These are phyloP conservation scores for Meteorus sp. DNA, from an alignment of 1,140 invertebrate species.

Conservation along the genomic window DNA sequence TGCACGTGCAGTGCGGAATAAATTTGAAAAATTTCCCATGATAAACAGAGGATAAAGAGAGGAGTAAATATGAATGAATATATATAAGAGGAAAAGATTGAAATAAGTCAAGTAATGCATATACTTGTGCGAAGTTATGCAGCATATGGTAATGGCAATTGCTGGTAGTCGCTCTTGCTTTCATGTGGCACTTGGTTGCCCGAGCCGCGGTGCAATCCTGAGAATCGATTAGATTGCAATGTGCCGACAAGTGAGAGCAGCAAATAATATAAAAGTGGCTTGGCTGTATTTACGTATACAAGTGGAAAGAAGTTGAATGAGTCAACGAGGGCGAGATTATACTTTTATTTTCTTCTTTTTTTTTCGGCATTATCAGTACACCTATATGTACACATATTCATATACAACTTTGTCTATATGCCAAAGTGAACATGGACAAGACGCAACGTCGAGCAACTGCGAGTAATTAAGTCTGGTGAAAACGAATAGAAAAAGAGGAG, in stretches of 20 bases:
- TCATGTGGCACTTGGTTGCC: slow-evolving; percentile 19
- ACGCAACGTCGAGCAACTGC: not conserved
- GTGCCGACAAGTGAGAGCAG: slow-evolving; percentile 16
- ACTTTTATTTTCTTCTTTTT: no score
- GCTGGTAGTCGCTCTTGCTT: slow-evolving; percentile 11
- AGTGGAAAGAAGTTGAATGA: not conserved
- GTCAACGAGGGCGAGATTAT: not conserved
- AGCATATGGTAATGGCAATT: slow-evolving; percentile 20
- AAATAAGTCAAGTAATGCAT: slow-evolving; percentile 1
- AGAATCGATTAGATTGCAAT: slow-evolving; percentile 22
- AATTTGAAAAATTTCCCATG: not conserved
- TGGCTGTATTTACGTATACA: not conserved
- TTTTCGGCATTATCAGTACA: no score
- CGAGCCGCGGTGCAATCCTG: slow-evolving; percentile 13
- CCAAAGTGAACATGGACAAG: not conserved
- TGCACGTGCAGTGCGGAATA: not conserved
- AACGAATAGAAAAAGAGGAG: not conserved
- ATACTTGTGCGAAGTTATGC: slow-evolving; percentile 11
- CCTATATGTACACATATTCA: no score
- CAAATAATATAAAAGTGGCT: slow-evolving; percentile 13
- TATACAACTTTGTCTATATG: no score
- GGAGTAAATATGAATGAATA: not conserved
- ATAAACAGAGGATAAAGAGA: not conserved
- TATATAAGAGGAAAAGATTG: not conserved
- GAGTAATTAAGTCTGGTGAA: slow-evolving; percentile 18